A percentile compares a stretch with the other conserved stretches of the same genome.
Evolutionary conservation across 2,113 vertebrate genomes (phyloP).

Genomic region (Desmodus rotundus): DNA sequence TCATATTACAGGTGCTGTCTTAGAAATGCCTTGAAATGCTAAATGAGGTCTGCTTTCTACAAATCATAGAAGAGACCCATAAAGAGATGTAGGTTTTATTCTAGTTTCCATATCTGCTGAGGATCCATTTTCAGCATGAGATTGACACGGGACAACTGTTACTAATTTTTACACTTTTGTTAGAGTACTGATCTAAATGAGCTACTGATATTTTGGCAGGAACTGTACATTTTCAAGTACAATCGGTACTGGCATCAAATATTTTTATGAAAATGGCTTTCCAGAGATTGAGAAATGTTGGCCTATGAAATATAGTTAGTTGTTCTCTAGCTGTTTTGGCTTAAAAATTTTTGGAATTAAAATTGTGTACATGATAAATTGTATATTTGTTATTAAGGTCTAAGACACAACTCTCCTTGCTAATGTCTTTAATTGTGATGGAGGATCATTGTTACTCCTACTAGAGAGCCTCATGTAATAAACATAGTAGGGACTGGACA

Average conservation of each 20-base stretch:
- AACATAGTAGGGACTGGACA: not conserved
- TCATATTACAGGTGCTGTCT: conserved; percentile 64
- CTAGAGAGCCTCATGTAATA: not conserved
- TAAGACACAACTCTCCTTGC: not conserved
- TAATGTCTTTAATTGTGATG: not conserved
- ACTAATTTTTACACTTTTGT: conserved; percentile 67
- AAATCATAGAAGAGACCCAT: conserved; percentile 19
- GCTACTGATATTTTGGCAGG: conserved; percentile 48
- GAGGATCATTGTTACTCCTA: not conserved
- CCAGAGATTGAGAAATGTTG: not conserved
- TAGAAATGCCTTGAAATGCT: conserved; percentile 58
- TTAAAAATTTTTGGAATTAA: not conserved
- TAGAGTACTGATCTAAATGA: conserved; percentile 39
- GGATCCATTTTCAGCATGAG: conserved; percentile 55
- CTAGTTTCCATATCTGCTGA: conserved; percentile 51
- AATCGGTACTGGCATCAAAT: not conserved
- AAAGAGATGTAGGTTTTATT: conserved; percentile 38
- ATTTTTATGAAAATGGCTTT: not conserved
- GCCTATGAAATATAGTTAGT: not conserved
- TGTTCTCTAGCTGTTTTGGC: not conserved
- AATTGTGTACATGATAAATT: not conserved
- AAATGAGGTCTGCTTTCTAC: conserved; percentile 53
- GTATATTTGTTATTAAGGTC: not conserved
- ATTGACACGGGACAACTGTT: conserved; percentile 65
- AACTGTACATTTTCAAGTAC: not conserved